Conservation (phyloP, 2,888 invertebrate genomes). For the Epicampocera succincta region DNA sequence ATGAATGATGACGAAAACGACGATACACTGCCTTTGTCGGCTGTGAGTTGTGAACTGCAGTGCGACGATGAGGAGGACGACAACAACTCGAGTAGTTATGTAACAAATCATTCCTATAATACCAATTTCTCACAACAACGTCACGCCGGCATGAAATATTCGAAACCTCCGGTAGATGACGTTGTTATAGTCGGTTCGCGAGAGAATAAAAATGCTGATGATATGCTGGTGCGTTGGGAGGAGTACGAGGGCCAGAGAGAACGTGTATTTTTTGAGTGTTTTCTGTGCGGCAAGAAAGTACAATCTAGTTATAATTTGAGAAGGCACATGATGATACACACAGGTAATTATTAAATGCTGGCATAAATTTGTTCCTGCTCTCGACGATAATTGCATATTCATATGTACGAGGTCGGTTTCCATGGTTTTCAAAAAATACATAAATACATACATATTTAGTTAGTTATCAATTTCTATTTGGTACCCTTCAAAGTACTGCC, state of each 20-base stretch:
- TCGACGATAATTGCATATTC: too few relatives aligned
- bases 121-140: slow-evolving; percentile 42
- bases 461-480: too few relatives aligned
- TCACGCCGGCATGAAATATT: slow-evolving; percentile 29
- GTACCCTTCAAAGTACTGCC: too few relatives aligned
- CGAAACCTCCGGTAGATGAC: slow-evolving; percentile 54
- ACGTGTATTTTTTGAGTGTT: slow-evolving; percentile 79
- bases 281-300: slow-evolving; percentile 80
- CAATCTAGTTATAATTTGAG: slow-evolving; percentile 80
- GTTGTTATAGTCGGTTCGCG: slow-evolving; percentile 66
- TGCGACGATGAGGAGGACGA: slow-evolving; percentile 69
- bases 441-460: too few relatives aligned
- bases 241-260: slow-evolving; percentile 76
- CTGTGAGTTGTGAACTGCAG: slow-evolving; percentile 74
- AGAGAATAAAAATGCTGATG: slow-evolving; percentile 71
- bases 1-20: slow-evolving; percentile 67
- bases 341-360: slow-evolving; percentile 73
- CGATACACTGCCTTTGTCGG: slow-evolving; percentile 70
- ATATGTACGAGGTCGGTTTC: too few relatives aligned
- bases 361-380: too few relatives aligned
- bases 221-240: slow-evolving; percentile 73
- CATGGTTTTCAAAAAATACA: too few relatives aligned
- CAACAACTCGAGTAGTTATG: slow-evolving; percentile 18
- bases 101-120: slow-evolving; percentile 11
- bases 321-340: slow-evolving; percentile 82